Evolutionary conservation across 2,113 vertebrate genomes (phyloP), one percentile per base, ranked within the genome.

Genomic region (Pithys albifrons): DNA sequence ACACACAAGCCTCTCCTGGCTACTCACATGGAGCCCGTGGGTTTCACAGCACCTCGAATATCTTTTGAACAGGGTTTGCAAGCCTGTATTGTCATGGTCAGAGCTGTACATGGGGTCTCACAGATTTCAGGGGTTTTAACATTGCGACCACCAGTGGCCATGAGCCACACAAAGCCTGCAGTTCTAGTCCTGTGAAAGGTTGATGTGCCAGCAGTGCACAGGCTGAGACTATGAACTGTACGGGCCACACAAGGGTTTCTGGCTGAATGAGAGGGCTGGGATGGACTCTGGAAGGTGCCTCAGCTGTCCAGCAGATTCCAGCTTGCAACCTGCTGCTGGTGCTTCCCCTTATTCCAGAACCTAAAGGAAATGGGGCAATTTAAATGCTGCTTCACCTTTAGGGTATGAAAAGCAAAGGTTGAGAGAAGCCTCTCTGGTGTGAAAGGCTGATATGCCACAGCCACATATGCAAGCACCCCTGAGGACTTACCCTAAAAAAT

Each of bases 161-260:
- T 25, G 35, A 73, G 41, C n/a, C 65, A 52, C 37, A 4, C 7
- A 76, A 46, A 1, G 1, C 25, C 19, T 3, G 0, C 20, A 27
- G 58, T n/a, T 41, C 33, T 8, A 54, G 19, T n/a, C 37, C 64
- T 22, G 23, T 39, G 55, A 46, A 67, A 71, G 86, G 23, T 6
- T 6, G 6, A 39, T 61, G 41, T 41, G 64, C 27, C 22, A 58
- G 19, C 29, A 75, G 54, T 29, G 7, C 18, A 35, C 17, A 54
- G 19, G 41, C 12, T 85, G 86, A 52, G 75, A 39, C 18, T 5
- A 29, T 24, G 70, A 65, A 80, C 14, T 35, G 66, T 8, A 66
- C 29, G 25, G 19, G 29, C 29, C 27, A 28, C 5, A 2, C 5
- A 27, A 41, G 27, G 37, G 28, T 20, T 41, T 19, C 24, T 57